A percentile compares a stretch with the other conserved stretches of the same genome.
These are phyloP conservation scores for Steinernema scapterisci DNA, from an alignment of 2,888 invertebrate genomes.

Conservation along the genomic window DNA sequence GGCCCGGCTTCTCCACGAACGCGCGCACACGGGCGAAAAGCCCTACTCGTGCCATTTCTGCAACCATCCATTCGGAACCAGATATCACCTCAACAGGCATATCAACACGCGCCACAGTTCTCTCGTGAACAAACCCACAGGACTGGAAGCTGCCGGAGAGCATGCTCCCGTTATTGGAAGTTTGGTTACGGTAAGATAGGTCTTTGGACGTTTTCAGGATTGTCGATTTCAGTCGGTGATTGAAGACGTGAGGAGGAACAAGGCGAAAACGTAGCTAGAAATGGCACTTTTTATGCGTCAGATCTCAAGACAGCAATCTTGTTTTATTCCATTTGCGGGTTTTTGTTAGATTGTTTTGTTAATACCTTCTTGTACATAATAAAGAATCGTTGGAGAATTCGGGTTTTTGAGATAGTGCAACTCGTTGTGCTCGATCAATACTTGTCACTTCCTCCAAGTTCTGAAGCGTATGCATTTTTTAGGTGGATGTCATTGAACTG, in stretches of 20 bases:
- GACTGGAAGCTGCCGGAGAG: constrained; percentile 33
- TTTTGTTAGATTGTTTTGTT: too few relatives aligned
- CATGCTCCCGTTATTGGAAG: not conserved
- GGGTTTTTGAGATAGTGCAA: too few relatives aligned
- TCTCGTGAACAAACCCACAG: constrained; percentile 21
- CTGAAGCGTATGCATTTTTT: too few relatives aligned
- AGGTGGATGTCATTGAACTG: too few relatives aligned
- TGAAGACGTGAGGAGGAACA: constrained; percentile 20
- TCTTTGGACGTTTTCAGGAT: not conserved
- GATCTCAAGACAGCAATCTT: not conserved
- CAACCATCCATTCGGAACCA: constrained; percentile 43
- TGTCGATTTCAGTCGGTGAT: constrained; percentile 15
- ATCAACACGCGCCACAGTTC: constrained; percentile 28
- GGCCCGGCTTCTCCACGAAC: constrained; percentile 52
- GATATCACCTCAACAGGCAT: constrained; percentile 48
- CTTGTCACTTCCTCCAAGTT: too few relatives aligned
- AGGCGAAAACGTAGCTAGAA: not conserved
- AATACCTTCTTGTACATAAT: too few relatives aligned
- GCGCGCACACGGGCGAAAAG: constrained; percentile 48
- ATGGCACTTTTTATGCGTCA: not conserved
- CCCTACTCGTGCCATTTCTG: constrained; percentile 45
- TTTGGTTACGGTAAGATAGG: constrained; percentile 7
- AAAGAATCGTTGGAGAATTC: too few relatives aligned
- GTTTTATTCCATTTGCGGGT: too few relatives aligned
- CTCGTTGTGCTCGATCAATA: too few relatives aligned